Evolutionary conservation across 2,113 vertebrate species (phyloP).

Genomic region (Planiliza haematocheilus): DNA sequence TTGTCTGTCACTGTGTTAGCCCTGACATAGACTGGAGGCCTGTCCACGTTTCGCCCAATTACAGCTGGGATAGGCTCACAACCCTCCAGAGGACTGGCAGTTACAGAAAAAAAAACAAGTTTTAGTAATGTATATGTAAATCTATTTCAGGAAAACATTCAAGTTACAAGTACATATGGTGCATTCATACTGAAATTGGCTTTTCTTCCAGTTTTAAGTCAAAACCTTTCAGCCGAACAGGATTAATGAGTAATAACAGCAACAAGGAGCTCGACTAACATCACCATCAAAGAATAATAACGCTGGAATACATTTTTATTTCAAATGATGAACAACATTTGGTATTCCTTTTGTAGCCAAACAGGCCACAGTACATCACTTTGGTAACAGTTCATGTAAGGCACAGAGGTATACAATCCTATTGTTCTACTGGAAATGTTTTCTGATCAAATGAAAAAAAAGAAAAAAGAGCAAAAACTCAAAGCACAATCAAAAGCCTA

Average conservation of each 20-base stretch:
- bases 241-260: neutral
- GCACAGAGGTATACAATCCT: constrained; percentile 43
- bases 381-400: constrained; percentile 39
- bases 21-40: too few relatives aligned
- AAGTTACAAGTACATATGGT: too few relatives aligned
- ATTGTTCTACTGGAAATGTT: constrained; percentile 50
- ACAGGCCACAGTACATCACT: constrained; percentile 39
- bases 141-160: too few relatives aligned
- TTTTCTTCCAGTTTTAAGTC: too few relatives aligned
- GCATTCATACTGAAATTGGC: too few relatives aligned
- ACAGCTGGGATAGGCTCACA: too few relatives aligned
- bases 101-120: too few relatives aligned
- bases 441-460: constrained; percentile 48
- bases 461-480: constrained; percentile 39
- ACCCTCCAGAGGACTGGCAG: too few relatives aligned
- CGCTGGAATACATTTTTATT: constrained; percentile 44
- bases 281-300: constrained; percentile 3
- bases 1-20: too few relatives aligned
- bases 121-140: too few relatives aligned
- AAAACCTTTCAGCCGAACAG: neutral
- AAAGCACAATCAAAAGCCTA: constrained; percentile 60
- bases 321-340: constrained; percentile 35
- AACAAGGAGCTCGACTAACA: neutral
- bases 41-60: too few relatives aligned
- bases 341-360: constrained; percentile 27